phyloP scores from a whole-genome alignment of 2,888 invertebrate species.

The Pandemis heparana region DNA sequence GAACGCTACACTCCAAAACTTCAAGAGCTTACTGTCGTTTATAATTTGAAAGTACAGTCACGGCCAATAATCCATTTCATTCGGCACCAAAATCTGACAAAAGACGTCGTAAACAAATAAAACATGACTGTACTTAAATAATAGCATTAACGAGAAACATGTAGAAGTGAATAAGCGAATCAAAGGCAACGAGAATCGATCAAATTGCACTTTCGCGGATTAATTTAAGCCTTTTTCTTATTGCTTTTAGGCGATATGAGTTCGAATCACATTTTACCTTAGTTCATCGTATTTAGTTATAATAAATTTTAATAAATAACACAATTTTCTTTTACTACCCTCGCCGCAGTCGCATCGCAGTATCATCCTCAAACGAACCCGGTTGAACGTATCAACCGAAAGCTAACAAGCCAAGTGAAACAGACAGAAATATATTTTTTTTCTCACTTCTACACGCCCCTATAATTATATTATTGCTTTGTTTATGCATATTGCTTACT shows the following conservation, averaged over 20 bases:
- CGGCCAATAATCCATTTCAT: slow-evolving; percentile 12
- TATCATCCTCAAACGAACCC: neutral
- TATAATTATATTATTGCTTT: slow-evolving; percentile 28
- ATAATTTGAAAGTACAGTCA: no score
- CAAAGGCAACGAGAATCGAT: neutral
- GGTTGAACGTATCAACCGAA: neutral
- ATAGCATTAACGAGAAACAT: slow-evolving; percentile 12
- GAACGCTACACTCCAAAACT: no score
- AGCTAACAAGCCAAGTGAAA: neutral
- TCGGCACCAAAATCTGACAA: slow-evolving; percentile 8
- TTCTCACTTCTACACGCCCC: neutral
- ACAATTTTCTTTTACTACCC: neutral
- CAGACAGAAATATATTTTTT: neutral
- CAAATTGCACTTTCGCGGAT: neutral
- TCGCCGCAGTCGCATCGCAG: neutral
- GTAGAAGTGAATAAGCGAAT: neutral
- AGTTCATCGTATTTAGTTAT: neutral
- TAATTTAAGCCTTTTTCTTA: neutral
- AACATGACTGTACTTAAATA: slow-evolving; percentile 29
- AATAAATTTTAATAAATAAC: neutral
- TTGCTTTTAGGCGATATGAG: neutral
- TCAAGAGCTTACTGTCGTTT: no score
- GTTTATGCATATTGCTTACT: slow-evolving; percentile 44
- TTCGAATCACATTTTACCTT: slow-evolving; percentile 3
- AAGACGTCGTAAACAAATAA: slow-evolving; percentile 32